A percentile compares a stretch with the other conserved stretches of the same genome.
These are phyloP conservation scores for Ametastegia equiseti DNA, from an alignment of 2,888 invertebrate genomes.

Conservation along the genomic window DNA sequence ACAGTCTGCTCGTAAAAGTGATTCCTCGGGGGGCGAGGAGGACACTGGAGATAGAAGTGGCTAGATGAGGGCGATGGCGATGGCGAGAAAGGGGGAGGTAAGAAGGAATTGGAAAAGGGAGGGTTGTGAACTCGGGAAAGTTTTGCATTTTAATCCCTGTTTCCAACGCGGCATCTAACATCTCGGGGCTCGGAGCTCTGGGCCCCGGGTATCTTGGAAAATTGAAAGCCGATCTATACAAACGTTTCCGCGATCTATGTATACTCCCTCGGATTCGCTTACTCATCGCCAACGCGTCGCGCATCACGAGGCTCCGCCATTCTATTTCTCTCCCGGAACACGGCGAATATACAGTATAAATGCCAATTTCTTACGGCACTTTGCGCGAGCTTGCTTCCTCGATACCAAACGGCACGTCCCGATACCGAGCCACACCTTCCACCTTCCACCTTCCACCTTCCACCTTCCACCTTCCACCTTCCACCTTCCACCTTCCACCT, in stretches of 20 bases:
- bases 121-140: constrained; percentile 1
- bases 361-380: constrained; percentile 23
- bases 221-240: not conserved
- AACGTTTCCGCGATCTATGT: not conserved
- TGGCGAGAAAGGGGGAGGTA: too few relatives aligned
- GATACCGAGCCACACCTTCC: not conserved
- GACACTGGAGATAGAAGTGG: constrained; percentile 1
- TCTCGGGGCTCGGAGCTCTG: not conserved
- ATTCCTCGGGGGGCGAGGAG: not conserved
- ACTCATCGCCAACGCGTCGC: not conserved
- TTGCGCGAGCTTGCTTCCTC: not conserved
- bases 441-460: too few relatives aligned
- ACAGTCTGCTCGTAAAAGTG: not conserved
- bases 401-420: constrained; percentile 5
- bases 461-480: too few relatives aligned
- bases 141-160: constrained; percentile 30
- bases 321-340: not conserved
- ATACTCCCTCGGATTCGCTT: not conserved
- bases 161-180: not conserved
- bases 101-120: constrained; percentile 12
- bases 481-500: too few relatives aligned
- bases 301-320: not conserved
- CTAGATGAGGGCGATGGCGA: not conserved
- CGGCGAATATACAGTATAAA: not conserved
- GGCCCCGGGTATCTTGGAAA: not conserved